phyloP scores from a whole-genome alignment of 2,888 invertebrate species.

The Callimorpha dominula region DNA sequence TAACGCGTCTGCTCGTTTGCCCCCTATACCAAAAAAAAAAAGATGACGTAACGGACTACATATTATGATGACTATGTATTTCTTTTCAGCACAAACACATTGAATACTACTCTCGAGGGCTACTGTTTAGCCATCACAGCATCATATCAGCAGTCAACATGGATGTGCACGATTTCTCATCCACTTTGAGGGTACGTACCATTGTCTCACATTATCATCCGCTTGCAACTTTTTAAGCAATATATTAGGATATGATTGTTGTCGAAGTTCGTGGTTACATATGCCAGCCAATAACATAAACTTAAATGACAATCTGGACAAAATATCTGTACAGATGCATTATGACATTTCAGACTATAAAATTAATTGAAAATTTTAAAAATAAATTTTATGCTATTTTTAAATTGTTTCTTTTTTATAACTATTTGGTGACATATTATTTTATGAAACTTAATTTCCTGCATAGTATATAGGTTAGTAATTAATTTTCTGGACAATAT shows the following conservation, averaged over 20 bases:
- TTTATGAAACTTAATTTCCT: not conserved
- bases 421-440: not conserved
- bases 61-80: not conserved
- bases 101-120: constrained; percentile 63
- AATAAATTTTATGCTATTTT: not conserved
- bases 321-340: too few relatives aligned
- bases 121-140: constrained; percentile 62
- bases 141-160: constrained; percentile 63
- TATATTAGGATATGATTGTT: too few relatives aligned
- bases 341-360: too few relatives aligned
- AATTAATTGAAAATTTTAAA: not conserved
- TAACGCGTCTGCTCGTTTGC: too few relatives aligned
- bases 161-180: constrained; percentile 63
- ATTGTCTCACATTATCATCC: not conserved
- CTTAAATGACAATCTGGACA: too few relatives aligned
- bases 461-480: not conserved
- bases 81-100: constrained; percentile 65
- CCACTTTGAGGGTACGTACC: constrained; percentile 62
- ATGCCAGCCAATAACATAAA: too few relatives aligned
- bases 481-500: not conserved
- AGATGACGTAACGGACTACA: too few relatives aligned
- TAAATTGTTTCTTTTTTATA: not conserved
- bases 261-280: too few relatives aligned
- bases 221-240: not conserved
- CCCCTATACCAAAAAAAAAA: too few relatives aligned